Conservation (phyloP, 1,140 invertebrate species). For the Trachelipus rathkii region DNA sequence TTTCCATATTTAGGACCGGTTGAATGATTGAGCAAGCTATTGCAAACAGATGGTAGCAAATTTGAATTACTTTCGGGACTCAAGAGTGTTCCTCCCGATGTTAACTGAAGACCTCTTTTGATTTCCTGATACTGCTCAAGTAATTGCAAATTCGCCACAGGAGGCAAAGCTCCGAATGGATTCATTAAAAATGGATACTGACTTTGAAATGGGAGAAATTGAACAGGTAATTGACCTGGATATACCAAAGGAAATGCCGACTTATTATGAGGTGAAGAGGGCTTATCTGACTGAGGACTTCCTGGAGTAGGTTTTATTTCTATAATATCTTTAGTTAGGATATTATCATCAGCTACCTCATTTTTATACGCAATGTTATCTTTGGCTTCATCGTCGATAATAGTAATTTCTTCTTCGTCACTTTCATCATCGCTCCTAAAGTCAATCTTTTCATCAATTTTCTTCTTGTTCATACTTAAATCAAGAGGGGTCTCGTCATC, state of each 20-base stretch:
- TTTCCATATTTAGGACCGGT: neutral
- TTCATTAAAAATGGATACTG: conserved; percentile 30
- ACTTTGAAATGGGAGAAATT: conserved; percentile 10
- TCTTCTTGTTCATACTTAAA: conserved; percentile 42
- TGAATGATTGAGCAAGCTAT: neutral
- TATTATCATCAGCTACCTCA: neutral
- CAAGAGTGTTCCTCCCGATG: conserved; percentile 61
- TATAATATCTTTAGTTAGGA: neutral
- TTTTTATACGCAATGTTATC: neutral
- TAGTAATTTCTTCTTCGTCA: conserved; percentile 1
- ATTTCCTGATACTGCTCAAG: conserved; percentile 63
- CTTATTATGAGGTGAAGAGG: neutral
- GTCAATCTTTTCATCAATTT: neutral
- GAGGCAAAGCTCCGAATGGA: conserved; percentile 46
- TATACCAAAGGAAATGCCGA: conserved; percentile 19
- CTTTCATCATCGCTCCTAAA: neutral
- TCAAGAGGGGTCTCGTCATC: conserved; percentile 42
- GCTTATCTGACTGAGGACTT: neutral
- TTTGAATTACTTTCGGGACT: neutral
- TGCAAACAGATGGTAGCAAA: neutral
- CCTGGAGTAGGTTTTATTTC: neutral
- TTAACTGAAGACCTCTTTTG: conserved; percentile 62
- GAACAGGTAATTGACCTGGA: conserved; percentile 16
- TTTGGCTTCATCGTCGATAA: neutral
- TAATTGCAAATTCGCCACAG: conserved; percentile 59